Base-by-base conservation (phyloP, 2,797 vertebrate species). In the Sus cebifrons region DNA sequence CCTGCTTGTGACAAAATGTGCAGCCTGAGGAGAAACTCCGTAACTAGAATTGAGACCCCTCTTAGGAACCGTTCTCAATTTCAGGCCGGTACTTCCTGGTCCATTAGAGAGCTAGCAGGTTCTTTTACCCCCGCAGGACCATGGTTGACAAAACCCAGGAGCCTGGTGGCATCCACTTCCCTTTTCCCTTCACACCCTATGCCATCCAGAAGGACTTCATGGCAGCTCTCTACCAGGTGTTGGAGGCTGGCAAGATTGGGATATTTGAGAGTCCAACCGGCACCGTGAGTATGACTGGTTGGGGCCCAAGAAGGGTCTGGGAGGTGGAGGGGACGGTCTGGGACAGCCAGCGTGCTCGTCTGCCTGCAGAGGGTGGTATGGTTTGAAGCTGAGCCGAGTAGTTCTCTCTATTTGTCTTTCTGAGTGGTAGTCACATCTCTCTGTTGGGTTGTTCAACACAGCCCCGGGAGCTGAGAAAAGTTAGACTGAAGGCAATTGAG, bases 251-350 rank as follows among this genome's bases (percentile, higher is more conserved):
- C 36, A 99, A 99, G 98, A 99, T 99, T 73, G 99, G 99, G 49
- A 99, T 99, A 98, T 99, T 99, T 98, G 99, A 99, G 98, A 99
- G 99, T 97, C 99, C 99, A 64, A 99, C 99, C 20, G 99, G 99
- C 98, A 99, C 99, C 97, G 99, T 99, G 97, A 98, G 99, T 77
- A 52, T 81, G 68, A 82, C 14, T 6, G 15, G 5, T 11, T 5
- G n/a, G 60, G n/a, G 44, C n/a, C 25, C 27, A 27, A 54, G 84
- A n/a, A 49, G 44, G 56, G 40, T 3, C 3, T 1, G 1, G 21
- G 74, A 62, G 54, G 17, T 1, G 4, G 3, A 12, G 62, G 8
- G 56, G 25, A 44, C 14, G 0, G 1, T 2, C 32, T 71, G 68
- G 36, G 82, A n/a, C 32, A 8, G 2, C 29, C 6, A 44, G 36